Evolutionary conservation across 2,113 vertebrate genomes (phyloP).

Genomic region (Ceuthmochares aereus): DNA sequence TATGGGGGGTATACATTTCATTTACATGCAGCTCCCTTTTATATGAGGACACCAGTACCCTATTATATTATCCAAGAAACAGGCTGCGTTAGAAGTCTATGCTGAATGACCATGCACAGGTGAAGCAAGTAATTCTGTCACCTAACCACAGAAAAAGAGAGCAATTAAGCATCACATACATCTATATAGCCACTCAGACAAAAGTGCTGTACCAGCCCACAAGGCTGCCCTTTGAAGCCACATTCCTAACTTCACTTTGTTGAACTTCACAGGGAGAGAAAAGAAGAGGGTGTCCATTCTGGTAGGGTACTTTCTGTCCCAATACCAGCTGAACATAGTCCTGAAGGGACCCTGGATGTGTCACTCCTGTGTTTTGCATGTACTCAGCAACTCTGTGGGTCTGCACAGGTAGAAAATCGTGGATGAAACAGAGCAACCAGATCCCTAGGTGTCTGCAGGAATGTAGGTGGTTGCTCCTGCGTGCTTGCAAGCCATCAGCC

Average conservation of each 20-base stretch:
- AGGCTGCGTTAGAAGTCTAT: not conserved
- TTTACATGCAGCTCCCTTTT: not conserved
- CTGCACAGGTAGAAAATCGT: not conserved
- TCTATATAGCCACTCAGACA: not conserved
- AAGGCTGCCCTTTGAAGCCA: not conserved
- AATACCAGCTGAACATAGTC: not conserved
- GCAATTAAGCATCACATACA: not conserved
- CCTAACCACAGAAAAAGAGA: not conserved
- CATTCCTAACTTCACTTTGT: not conserved
- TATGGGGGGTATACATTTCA: not conserved
- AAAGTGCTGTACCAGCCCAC: not conserved
- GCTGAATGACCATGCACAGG: not conserved
- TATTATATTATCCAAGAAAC: not conserved
- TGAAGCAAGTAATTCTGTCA: not conserved
- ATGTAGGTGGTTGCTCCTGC: not conserved
- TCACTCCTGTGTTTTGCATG: not conserved
- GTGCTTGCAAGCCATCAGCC: not conserved
- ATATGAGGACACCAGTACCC: not conserved
- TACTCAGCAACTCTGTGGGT: not conserved
- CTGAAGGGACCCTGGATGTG: not conserved
- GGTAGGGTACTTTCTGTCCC: not conserved
- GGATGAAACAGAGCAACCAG: not conserved
- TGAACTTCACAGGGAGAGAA: not conserved
- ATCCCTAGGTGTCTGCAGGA: not conserved
- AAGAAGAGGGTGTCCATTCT: not conserved